Percentiles rank a stretch among this genome's conserved stretches.
Evolutionary conservation across 2,888 invertebrate species (phyloP).

Genomic region (Thecocarcelia acutangulata): DNA sequence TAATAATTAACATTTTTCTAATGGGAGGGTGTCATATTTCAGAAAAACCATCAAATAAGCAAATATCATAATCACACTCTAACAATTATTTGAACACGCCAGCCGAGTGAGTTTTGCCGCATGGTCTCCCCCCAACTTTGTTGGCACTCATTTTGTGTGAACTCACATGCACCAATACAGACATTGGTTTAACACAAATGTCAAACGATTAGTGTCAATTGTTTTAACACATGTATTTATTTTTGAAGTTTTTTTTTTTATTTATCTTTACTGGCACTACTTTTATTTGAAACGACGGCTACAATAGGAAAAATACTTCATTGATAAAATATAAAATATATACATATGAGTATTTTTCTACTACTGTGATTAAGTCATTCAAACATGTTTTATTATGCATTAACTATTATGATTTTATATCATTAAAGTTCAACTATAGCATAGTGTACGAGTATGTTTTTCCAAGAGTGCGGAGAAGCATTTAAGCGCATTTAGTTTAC

Average conservation of each 20-base stretch:
- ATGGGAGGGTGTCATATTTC: slow-evolving; percentile 31
- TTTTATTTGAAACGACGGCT: not conserved
- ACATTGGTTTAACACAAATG: slow-evolving; percentile 35
- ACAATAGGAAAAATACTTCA: too few species aligned
- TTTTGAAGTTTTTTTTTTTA: slow-evolving; percentile 6
- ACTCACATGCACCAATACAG: slow-evolving; percentile 7
- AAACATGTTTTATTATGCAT: too few species aligned
- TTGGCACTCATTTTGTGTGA: not conserved
- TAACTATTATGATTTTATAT: too few species aligned
- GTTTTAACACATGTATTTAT: slow-evolving; percentile 62
- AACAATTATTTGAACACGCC: slow-evolving; percentile 21
- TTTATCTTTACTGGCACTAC: not conserved
- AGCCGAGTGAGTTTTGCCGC: not conserved
- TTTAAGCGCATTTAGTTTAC: too few species aligned
- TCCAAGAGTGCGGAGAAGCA: too few species aligned
- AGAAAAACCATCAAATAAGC: slow-evolving; percentile 52
- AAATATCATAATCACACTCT: slow-evolving; percentile 34
- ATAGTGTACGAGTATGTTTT: too few species aligned
- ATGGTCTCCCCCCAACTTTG: not conserved
- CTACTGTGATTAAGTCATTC: too few species aligned
- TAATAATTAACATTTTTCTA: slow-evolving; percentile 53
- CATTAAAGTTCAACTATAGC: too few species aligned
- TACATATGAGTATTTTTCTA: too few species aligned
- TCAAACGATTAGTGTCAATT: slow-evolving; percentile 68
- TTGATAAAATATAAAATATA: too few species aligned